Evolutionary conservation across 2,113 vertebrate genomes (phyloP).

Genomic region (Anarrhichthys ocellatus): DNA sequence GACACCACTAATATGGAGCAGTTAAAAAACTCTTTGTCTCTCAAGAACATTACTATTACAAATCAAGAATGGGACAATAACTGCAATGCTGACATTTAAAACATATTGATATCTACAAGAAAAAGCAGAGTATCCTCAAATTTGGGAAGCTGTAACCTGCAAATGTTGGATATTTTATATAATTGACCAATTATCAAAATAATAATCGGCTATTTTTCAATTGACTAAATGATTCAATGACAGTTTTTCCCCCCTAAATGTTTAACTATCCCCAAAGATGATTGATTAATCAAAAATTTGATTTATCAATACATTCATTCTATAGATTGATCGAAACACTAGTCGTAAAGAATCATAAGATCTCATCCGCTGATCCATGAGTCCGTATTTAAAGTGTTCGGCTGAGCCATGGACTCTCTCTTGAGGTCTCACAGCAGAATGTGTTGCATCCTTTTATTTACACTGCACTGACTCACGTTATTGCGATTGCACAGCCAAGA

Average conservation of each 20-base stretch:
- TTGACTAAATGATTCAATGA: neutral
- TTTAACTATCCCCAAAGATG: too few relatives aligned
- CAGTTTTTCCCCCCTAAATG: neutral
- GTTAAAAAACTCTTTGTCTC: neutral
- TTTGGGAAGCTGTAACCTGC: neutral
- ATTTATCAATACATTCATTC: neutral
- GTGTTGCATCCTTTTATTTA: constrained; percentile 49
- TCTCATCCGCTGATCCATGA: neutral
- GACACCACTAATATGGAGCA: neutral
- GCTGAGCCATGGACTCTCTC: constrained; percentile 23
- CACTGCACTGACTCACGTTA: constrained; percentile 36
- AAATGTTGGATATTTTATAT: neutral
- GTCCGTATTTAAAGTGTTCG: constrained; percentile 20
- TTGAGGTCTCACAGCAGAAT: constrained; percentile 34
- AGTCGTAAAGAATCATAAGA: neutral
- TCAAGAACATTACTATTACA: neutral
- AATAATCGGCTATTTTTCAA: neutral
- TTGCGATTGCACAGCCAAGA: neutral
- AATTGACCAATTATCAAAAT: neutral
- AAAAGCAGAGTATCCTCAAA: neutral
- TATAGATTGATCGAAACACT: neutral
- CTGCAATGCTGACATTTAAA: neutral
- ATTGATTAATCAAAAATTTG: neutral
- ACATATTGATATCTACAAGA: neutral
- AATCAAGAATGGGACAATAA: neutral